These are phyloP conservation scores for Brachionus paranguensis DNA, from an alignment of 1,140 invertebrate species.

Conservation along the genomic window DNA sequence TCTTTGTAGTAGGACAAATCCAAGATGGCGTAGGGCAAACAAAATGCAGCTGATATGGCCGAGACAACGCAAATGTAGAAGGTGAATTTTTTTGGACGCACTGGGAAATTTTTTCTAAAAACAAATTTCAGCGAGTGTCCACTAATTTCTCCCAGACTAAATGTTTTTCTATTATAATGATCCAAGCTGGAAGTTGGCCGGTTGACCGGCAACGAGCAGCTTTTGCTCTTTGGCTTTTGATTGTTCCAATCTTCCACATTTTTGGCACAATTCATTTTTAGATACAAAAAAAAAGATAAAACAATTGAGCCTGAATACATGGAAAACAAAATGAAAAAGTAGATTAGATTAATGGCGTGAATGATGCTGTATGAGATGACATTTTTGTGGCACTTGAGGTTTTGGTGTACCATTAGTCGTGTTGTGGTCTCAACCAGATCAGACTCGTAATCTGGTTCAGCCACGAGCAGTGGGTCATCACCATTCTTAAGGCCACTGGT, in stretches of 20 bases:
- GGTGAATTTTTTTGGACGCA: not conserved
- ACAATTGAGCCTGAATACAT: not conserved
- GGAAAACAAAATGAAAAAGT: not conserved
- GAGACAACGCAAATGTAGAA: not conserved
- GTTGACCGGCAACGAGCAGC: not conserved
- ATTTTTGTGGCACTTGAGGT: slow-evolving; percentile 6
- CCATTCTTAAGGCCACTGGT: not conserved
- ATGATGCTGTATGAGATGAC: not conserved
- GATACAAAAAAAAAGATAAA: not conserved
- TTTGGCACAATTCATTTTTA: not conserved
- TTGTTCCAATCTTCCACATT: not conserved
- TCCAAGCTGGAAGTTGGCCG: too few relatives aligned
- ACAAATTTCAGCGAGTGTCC: not conserved
- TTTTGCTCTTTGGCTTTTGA: not conserved
- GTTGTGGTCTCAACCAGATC: not conserved
- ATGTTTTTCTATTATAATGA: not conserved
- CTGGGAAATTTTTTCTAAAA: not conserved
- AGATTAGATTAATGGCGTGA: not conserved
- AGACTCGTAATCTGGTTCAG: not conserved
- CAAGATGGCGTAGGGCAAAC: not conserved
- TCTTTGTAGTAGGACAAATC: not conserved
- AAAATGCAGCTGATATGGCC: not conserved
- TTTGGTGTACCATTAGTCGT: not conserved
- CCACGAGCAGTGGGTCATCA: not conserved
- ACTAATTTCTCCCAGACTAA: not conserved